Percentiles rank a stretch among this genome's conserved stretches.
phyloP scores from a whole-genome alignment of 2,888 invertebrate genomes.

The Drosophila infuscata region DNA sequence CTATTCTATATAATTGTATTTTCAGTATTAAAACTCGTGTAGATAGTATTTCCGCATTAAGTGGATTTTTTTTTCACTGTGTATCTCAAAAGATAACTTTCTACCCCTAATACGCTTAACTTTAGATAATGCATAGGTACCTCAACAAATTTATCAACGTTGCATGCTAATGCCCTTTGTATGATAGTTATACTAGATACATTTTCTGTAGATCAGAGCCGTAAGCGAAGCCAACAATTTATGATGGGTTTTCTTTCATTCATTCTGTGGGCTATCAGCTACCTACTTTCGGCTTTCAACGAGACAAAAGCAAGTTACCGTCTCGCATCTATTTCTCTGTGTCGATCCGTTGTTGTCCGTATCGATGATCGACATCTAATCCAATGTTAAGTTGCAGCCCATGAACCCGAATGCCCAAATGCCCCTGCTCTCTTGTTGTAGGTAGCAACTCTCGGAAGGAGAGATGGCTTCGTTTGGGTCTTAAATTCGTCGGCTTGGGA shows the following conservation, averaged over 20 bases:
- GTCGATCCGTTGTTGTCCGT: conserved; percentile 41
- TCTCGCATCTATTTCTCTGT: conserved; percentile 24
- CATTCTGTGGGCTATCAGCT: conserved; percentile 33
- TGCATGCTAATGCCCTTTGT: conserved; percentile 62
- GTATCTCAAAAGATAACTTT: conserved; percentile 19
- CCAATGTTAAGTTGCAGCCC: conserved; percentile 66
- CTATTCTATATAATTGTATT: not conserved
- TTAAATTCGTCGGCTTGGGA: conserved; percentile 17
- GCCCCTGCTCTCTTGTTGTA: conserved; percentile 15
- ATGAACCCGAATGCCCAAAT: conserved; percentile 49
- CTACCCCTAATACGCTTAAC: conserved; percentile 52
- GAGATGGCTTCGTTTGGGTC: conserved; percentile 23
- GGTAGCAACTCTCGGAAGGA: conserved; percentile 24
- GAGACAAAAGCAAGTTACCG: conserved; percentile 35
- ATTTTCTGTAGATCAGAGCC: conserved; percentile 11
- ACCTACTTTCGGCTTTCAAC: conserved; percentile 53
- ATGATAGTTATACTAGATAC: conserved; percentile 24
- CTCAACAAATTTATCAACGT: conserved; percentile 40
- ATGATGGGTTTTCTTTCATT: conserved; percentile 47
- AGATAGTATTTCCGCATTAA: conserved; percentile 13
- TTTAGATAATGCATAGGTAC: conserved; percentile 33
- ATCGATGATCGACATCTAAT: conserved; percentile 76
- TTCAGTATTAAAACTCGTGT: not conserved
- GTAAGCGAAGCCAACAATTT: conserved; percentile 63
- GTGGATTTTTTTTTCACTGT: not conserved